phyloP scores from a whole-genome alignment of 1,140 invertebrate genomes.

The Lucilia cuprina region DNA sequence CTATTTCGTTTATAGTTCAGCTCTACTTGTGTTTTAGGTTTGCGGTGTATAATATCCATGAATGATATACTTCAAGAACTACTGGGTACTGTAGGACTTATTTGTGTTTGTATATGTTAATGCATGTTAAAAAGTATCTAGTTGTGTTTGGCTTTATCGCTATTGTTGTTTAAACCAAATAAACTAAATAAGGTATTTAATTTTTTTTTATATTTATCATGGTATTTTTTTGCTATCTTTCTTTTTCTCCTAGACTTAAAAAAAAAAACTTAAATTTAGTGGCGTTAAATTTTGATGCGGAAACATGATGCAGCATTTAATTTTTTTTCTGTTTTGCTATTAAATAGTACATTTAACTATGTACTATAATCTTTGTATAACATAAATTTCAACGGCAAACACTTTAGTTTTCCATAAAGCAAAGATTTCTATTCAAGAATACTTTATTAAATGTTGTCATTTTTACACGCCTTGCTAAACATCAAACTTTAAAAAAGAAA shows the following conservation, averaged over 20 bases:
- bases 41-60: too few species aligned
- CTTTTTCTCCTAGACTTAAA: background rate
- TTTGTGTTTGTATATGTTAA: background rate
- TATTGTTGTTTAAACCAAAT: background rate
- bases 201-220: background rate
- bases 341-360: background rate
- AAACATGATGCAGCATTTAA: conserved; percentile 14
- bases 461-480: conserved; percentile 15
- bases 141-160: background rate
- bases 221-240: background rate
- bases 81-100: too few species aligned
- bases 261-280: background rate
- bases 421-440: background rate
- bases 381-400: background rate
- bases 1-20: too few species aligned
- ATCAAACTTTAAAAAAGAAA: conserved; percentile 2
- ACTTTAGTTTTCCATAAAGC: background rate
- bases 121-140: background rate
- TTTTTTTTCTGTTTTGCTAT: background rate
- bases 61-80: too few species aligned
- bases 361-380: background rate
- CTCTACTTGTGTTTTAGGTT: too few species aligned
- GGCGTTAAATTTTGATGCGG: conserved; percentile 14
- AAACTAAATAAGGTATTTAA: background rate
- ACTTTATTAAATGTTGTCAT: conserved; percentile 19